A percentile compares a stretch with the other conserved stretches of the same genome.
phyloP scores from a whole-genome alignment of 2,113 vertebrate species.

The Lethenteron reissneri region DNA sequence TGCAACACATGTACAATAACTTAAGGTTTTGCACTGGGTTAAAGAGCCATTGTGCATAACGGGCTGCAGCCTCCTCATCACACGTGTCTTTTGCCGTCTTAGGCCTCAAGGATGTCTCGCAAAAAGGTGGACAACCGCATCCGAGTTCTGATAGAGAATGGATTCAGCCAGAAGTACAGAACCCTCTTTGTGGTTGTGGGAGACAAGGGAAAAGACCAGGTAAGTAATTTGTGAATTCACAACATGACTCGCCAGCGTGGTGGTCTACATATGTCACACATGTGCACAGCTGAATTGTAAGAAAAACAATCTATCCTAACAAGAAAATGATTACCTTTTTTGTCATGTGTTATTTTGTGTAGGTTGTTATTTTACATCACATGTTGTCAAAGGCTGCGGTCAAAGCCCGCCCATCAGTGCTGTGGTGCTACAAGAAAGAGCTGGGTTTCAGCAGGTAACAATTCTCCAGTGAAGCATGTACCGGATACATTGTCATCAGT shows the following conservation, averaged over 20 bases:
- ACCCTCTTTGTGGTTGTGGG: slow-evolving; percentile 68
- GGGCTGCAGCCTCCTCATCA: too few relatives aligned
- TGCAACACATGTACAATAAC: too few relatives aligned
- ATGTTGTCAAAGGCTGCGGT: slow-evolving; percentile 87
- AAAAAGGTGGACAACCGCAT: slow-evolving; percentile 88
- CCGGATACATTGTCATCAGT: neutral
- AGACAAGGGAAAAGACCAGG: slow-evolving; percentile 78
- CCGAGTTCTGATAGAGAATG: slow-evolving; percentile 89
- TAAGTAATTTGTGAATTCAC: slow-evolving; percentile 13
- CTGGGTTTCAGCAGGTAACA: slow-evolving; percentile 77
- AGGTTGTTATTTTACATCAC: slow-evolving; percentile 96
- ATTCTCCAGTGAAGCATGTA: neutral
- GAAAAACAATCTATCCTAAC: too few relatives aligned
- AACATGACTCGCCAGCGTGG: too few relatives aligned
- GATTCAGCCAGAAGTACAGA: slow-evolving; percentile 46
- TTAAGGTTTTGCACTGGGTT: too few relatives aligned
- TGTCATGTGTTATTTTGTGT: slow-evolving; percentile 10
- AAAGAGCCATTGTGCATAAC: too few relatives aligned
- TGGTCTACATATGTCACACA: too few relatives aligned
- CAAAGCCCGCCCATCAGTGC: slow-evolving; percentile 61
- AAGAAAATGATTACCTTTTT: neutral
- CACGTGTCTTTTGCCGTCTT: too few relatives aligned
- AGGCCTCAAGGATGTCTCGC: slow-evolving; percentile 30
- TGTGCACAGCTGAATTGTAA: too few relatives aligned
- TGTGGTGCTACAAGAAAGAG: slow-evolving; percentile 97